A percentile compares a stretch with the other conserved stretches of the same genome.
Evolutionary conservation across 2,888 invertebrate genomes (phyloP).

Genomic region (Ariolimax columbianus): DNA sequence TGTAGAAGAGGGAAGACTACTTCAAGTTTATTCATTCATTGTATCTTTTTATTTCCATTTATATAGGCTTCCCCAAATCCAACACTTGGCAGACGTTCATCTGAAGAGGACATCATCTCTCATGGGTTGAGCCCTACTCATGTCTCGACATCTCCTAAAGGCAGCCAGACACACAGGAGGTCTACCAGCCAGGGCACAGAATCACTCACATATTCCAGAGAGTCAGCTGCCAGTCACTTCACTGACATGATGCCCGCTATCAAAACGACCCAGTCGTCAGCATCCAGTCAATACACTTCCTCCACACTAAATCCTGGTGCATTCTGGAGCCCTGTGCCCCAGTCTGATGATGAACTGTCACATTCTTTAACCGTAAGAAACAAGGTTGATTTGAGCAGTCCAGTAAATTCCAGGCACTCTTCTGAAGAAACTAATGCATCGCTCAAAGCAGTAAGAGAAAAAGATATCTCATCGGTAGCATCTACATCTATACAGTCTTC

Average conservation of each 20-base stretch:
- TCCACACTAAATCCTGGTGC: background rate
- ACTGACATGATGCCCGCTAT: no score
- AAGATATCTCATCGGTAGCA: background rate
- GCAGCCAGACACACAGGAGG: background rate
- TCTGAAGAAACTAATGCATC: background rate
- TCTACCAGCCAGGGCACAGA: background rate
- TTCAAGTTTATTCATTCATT: no score
- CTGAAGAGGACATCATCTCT: background rate
- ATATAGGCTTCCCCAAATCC: background rate
- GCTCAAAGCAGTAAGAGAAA: background rate
- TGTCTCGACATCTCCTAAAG: slow-evolving; percentile 4
- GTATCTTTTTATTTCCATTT: background rate
- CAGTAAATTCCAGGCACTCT: background rate
- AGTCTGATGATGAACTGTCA: background rate
- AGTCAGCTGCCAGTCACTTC: background rate
- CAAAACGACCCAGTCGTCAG: background rate
- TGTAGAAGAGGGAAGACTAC: no score
- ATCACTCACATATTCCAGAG: background rate
- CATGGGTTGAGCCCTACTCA: slow-evolving; percentile 4
- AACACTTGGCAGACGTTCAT: background rate
- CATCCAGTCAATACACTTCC: background rate
- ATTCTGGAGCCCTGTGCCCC: background rate
- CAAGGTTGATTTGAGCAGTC: background rate
- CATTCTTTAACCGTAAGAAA: background rate
- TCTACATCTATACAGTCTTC: background rate